A percentile compares a stretch with the other conserved stretches of the same genome.
Conservation (phyloP, 35 echinoderm and acorn worm genomes). For the Patiria miniata region DNA sequence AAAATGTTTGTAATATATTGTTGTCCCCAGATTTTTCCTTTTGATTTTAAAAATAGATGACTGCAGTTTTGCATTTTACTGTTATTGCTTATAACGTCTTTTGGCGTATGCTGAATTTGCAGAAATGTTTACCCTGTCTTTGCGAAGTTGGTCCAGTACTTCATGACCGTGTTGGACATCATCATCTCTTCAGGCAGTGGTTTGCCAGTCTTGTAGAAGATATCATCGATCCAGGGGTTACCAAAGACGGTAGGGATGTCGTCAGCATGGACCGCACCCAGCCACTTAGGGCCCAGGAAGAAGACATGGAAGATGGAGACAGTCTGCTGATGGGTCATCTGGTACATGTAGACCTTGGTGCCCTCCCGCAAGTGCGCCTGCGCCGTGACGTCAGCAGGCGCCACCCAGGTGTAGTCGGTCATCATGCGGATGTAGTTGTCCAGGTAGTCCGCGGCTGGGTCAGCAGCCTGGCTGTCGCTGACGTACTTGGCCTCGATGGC, state of each 20-base stretch:
- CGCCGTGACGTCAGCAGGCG: conserved; percentile 47
- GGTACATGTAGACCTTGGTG: conserved; percentile 40
- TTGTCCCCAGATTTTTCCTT: too few relatives aligned
- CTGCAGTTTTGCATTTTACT: too few relatives aligned
- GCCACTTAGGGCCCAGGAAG: conserved; percentile 29
- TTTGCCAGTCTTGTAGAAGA: not conserved
- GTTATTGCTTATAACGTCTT: too few relatives aligned
- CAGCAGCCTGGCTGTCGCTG: conserved; percentile 58
- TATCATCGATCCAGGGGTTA: conserved; percentile 38
- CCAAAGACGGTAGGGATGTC: conserved; percentile 65
- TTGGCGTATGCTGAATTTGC: too few relatives aligned
- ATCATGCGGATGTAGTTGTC: conserved; percentile 29
- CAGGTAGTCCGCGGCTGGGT: conserved; percentile 62
- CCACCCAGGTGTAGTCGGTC: conserved; percentile 54
- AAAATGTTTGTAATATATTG: too few relatives aligned
- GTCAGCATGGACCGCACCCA: conserved; percentile 50
- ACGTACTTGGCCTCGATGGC: conserved; percentile 70
- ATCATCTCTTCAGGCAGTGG: conserved; percentile 35
- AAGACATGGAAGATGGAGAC: conserved; percentile 26
- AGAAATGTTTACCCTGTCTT: conserved; percentile 59
- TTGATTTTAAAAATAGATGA: too few relatives aligned
- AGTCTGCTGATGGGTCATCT: conserved; percentile 36
- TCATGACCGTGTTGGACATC: conserved; percentile 56
- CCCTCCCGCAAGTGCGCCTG: conserved; percentile 43
- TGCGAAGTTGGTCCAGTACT: conserved; percentile 73